Evolutionary conservation across 2,888 invertebrate species (phyloP), one percentile per base, ranked within the genome.

Genomic region (Caenorhabditis macrosperma): DNA sequence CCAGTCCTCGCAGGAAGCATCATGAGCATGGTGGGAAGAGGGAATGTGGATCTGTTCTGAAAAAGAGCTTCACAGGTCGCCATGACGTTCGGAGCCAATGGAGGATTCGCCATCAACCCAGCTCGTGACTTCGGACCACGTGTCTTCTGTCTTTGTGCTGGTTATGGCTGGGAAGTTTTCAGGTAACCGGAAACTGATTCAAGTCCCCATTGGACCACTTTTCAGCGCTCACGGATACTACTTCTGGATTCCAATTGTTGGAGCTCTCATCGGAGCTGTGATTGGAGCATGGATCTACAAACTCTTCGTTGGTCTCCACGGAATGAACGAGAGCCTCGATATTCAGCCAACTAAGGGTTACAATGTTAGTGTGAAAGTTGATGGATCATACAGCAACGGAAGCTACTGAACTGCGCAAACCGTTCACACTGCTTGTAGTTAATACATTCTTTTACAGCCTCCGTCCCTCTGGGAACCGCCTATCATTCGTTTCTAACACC

Each of bases 51-150:
- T 6, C n/a, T 41, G 22, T 2, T 24, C 7, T 12, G n/a, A 50
- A 28, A n/a, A 17, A 44, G 12, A 46, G 35, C 6, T 10, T 5
- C 41, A 38, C 24, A 84, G 87, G 87, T 88, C 41, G 86, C 88
- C 2, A 87, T 88, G 87, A 86, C 92, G 9, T 92, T 92, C 76
- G 93, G 93, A 12, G 90, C 91, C 59, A 93, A 93, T 88, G 93
- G 93, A 81, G 93, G 93, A 26, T 93, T 92, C 80, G 92, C 93
- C 30, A 92, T 93, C 78, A 93, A 93, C 88, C 93, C 93, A 1
- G 93, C 93, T 44, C 88, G 93, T 59, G 90, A 90, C 63, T 84
- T 90, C 33, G 89, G 89, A 50, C 90, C 90, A 44, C 83, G 90
- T 35, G 82, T 90, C 26, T 88, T 88, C 83, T 81, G 85, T 50